Percentiles rank a stretch among this genome's conserved stretches.
phyloP scores from a whole-genome alignment of 2,113 vertebrate species.

The Apeltes quadracus region DNA sequence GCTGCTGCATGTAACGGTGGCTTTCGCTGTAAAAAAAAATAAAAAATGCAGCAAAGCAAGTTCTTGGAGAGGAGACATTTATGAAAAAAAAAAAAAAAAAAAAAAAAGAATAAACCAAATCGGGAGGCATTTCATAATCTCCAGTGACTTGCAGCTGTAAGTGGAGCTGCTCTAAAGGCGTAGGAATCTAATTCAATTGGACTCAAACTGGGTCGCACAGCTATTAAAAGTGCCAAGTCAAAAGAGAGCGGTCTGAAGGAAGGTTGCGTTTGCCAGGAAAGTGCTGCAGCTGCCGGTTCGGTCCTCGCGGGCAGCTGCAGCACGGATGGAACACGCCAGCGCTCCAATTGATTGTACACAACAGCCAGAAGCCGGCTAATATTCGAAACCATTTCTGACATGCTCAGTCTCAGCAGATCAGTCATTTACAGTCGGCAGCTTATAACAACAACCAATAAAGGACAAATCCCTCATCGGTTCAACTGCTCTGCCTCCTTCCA shows the following conservation, averaged over 20 bases:
- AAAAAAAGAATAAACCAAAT: constrained; percentile 50
- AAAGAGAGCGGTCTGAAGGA: constrained; percentile 50
- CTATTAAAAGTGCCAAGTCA: constrained; percentile 70
- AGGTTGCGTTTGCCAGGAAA: constrained; percentile 38
- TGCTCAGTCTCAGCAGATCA: constrained; percentile 8
- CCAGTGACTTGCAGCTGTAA: constrained; percentile 63
- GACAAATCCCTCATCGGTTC: constrained; percentile 32
- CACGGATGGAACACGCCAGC: constrained; percentile 15
- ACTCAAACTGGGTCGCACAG: constrained; percentile 73
- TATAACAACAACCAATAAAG: constrained; percentile 12
- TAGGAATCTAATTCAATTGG: constrained; percentile 67
- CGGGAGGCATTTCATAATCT: constrained; percentile 56
- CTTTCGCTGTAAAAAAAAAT: neutral
- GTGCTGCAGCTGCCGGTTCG: constrained; percentile 32
- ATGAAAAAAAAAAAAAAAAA: constrained; percentile 39
- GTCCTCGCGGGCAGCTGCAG: constrained; percentile 37
- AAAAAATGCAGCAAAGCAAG: constrained; percentile 21
- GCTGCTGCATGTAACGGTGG: neutral
- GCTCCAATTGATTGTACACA: constrained; percentile 53
- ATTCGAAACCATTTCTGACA: constrained; percentile 17
- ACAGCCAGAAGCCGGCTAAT: constrained; percentile 28
- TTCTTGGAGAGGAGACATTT: constrained; percentile 34
- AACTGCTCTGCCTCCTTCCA: constrained; percentile 1
- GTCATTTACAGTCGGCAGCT: constrained; percentile 31
- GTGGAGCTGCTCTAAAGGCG: constrained; percentile 61